A percentile compares a stretch with the other conserved stretches of the same genome.
Evolutionary conservation across 2,888 invertebrate genomes (phyloP).

Genomic region (Cantharis lateralis): DNA sequence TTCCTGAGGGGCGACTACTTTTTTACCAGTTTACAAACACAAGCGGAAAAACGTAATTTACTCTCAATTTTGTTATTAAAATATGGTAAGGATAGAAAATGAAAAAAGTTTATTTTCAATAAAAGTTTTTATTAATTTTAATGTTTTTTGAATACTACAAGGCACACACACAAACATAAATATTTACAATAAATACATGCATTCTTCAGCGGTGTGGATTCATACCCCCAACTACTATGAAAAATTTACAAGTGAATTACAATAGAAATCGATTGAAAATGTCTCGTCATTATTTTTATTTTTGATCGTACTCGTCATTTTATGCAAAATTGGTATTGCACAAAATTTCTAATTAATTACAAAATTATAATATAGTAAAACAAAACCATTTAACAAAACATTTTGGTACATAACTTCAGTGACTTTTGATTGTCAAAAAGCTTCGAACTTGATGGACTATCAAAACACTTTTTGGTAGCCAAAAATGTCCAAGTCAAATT

Average conservation of each 20-base stretch:
- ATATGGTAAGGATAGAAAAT: not conserved
- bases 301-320: constrained; percentile 26
- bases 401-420: constrained; percentile 5
- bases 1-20: constrained; percentile 43
- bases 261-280: constrained; percentile 18
- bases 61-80: constrained; percentile 1
- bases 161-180: constrained; percentile 64
- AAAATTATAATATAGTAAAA: not conserved
- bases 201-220: constrained; percentile 32
- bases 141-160: constrained; percentile 68
- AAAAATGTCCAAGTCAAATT: not conserved
- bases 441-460: constrained; percentile 43
- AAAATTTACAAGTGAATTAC: constrained; percentile 26
- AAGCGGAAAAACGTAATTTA: constrained; percentile 16
- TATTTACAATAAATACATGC: constrained; percentile 58
- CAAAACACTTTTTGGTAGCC: not conserved
- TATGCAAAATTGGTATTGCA: constrained; percentile 29
- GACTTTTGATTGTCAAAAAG: constrained; percentile 50
- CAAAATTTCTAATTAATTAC: not conserved
- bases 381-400: not conserved
- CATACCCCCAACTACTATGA: constrained; percentile 24
- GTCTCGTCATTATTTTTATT: not conserved
- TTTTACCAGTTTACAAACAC: constrained; percentile 11
- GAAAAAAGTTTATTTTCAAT: not conserved
- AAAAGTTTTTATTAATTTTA: constrained; percentile 43